Evolutionary conservation across 1,140 invertebrate genomes (phyloP).

Genomic region (Drosophila melanogaster): Release_6_plus_ISO1_MT NT_033779.5:14500001-14500500

Average conservation of each 20-base stretch:
- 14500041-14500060: neutral
- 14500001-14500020: slow-evolving; percentile 73
- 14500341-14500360: slow-evolving; percentile 80
- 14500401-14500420: slow-evolving; percentile 80
- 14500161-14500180: slow-evolving; percentile 54
- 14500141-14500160: slow-evolving; percentile 10
- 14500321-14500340: slow-evolving; percentile 75
- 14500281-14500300: slow-evolving; percentile 59
- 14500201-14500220: slow-evolving; percentile 77
- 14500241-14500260: slow-evolving; percentile 63
- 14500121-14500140: slow-evolving; percentile 50
- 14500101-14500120: slow-evolving; percentile 4
- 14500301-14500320: slow-evolving; percentile 43
- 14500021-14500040: slow-evolving; percentile 47
- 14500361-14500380: slow-evolving; percentile 75
- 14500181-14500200: slow-evolving; percentile 52
- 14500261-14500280: slow-evolving; percentile 65
- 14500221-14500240: slow-evolving; percentile 30
- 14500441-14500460: slow-evolving; percentile 12
- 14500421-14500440: slow-evolving; percentile 50
- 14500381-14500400: slow-evolving; percentile 75
- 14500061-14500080: slow-evolving; percentile 41
- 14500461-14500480: slow-evolving; percentile 48
- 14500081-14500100: slow-evolving; percentile 24
- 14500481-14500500: slow-evolving; percentile 10